These are phyloP conservation scores for Nephrotoma flavescens DNA, from an alignment of 2,888 invertebrate genomes.

Conservation along the genomic window DNA sequence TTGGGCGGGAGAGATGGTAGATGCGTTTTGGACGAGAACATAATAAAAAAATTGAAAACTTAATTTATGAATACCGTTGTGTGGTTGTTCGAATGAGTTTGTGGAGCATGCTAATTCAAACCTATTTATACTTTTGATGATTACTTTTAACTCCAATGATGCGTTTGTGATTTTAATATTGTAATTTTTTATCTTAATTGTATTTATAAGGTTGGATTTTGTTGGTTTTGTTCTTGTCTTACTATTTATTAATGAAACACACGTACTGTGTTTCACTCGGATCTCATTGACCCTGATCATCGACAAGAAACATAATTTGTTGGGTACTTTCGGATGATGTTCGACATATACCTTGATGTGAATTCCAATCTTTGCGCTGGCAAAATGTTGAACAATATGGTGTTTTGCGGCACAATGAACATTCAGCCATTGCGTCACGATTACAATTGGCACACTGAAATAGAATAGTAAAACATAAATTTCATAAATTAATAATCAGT, in stretches of 20 bases:
- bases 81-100: neutral
- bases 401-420: conserved; percentile 70
- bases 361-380: conserved; percentile 79
- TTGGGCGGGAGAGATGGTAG: neutral
- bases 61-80: neutral
- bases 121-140: neutral
- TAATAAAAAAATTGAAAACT: neutral
- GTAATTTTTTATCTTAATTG: neutral
- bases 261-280: conserved; percentile 1
- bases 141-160: neutral
- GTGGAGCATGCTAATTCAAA: neutral
- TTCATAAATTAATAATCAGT: neutral
- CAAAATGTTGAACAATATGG: conserved; percentile 84
- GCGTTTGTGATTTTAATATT: neutral
- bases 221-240: neutral
- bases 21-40: neutral
- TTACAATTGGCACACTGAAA: conserved; percentile 77
- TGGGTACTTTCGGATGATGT: conserved; percentile 54
- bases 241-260: conserved; percentile 1
- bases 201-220: neutral
- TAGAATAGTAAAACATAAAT: conserved; percentile 3
- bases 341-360: conserved; percentile 73
- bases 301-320: conserved; percentile 76
- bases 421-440: conserved; percentile 73
- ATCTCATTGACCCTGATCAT: conserved; percentile 38